Evolutionary conservation across 2,888 invertebrate genomes (phyloP).

Genomic region (Tribolium freemani): DNA sequence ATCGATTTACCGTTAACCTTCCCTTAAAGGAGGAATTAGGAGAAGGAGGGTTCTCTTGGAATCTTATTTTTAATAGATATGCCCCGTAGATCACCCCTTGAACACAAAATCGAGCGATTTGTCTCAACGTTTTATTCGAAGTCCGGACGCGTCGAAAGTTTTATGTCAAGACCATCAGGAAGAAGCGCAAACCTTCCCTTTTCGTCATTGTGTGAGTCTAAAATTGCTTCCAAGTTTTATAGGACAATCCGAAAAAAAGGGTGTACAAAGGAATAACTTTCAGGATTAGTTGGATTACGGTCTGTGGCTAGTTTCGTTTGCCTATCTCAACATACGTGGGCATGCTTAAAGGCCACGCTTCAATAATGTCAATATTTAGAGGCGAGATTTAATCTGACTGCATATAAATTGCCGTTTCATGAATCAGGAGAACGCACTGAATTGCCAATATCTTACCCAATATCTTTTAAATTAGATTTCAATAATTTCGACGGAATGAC

Average conservation of each 20-base stretch:
- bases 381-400: conserved; percentile 34
- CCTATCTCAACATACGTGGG: background rate
- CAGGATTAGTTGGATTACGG: background rate
- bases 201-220: background rate
- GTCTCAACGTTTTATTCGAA: conserved; percentile 8
- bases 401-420: conserved; percentile 31
- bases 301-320: background rate
- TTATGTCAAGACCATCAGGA: conserved; percentile 8
- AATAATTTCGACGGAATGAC: conserved; percentile 12
- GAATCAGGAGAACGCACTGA: conserved; percentile 12
- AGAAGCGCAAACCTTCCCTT: background rate
- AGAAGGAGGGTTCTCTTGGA: background rate
- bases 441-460: conserved; percentile 24
- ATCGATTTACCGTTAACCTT: conserved; percentile 39
- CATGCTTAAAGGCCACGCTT: conserved; percentile 1
- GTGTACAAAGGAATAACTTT: background rate
- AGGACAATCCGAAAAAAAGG: background rate
- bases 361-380: conserved; percentile 34
- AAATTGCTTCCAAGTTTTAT: background rate
- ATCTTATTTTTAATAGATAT: conserved; percentile 21
- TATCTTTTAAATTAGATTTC: conserved; percentile 25
- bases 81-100: background rate
- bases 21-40: conserved; percentile 26
- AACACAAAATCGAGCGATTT: background rate
- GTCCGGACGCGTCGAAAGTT: conserved; percentile 7